Conservation (phyloP, 2,888 invertebrate species). For the Sycophila texana region DNA sequence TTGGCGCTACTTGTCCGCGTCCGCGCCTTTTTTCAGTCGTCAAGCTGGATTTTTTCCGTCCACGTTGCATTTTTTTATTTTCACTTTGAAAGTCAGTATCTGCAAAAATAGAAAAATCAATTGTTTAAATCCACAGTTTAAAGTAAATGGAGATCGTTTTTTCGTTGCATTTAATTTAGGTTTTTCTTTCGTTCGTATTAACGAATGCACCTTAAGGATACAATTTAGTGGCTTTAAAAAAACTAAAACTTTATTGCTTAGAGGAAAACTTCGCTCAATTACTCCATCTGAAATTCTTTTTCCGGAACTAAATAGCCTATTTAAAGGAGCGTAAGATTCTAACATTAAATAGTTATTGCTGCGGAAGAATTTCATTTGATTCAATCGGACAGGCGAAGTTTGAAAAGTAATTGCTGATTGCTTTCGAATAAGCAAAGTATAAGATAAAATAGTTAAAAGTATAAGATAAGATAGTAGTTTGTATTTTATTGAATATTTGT, state of each 20-base stretch:
- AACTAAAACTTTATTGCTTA: too few species aligned
- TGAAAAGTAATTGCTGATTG: not conserved
- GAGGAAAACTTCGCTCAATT: not conserved
- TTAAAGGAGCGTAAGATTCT: conserved; percentile 18
- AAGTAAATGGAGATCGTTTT: too few species aligned
- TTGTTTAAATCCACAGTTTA: too few species aligned
- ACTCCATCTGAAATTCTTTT: not conserved
- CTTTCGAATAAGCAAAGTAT: not conserved
- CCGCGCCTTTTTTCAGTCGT: not conserved
- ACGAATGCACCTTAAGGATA: too few species aligned
- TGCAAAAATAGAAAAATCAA: not conserved
- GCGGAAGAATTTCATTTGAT: conserved; percentile 19
- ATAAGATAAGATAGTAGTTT: conserved; percentile 2
- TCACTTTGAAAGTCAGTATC: not conserved
- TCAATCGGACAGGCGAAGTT: not conserved
- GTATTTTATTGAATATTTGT: too few species aligned
- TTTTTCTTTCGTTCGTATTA: too few species aligned
- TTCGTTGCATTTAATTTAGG: too few species aligned
- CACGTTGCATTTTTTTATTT: not conserved
- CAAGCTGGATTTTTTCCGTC: not conserved
- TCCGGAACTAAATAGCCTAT: not conserved
- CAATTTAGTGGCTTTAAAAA: too few species aligned
- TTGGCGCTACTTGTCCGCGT: not conserved
- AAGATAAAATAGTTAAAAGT: not conserved
- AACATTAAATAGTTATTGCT: conserved; percentile 12